Evolutionary conservation across 2,888 invertebrate species (phyloP).

Genomic region (Dicyrtoma fusca): DNA sequence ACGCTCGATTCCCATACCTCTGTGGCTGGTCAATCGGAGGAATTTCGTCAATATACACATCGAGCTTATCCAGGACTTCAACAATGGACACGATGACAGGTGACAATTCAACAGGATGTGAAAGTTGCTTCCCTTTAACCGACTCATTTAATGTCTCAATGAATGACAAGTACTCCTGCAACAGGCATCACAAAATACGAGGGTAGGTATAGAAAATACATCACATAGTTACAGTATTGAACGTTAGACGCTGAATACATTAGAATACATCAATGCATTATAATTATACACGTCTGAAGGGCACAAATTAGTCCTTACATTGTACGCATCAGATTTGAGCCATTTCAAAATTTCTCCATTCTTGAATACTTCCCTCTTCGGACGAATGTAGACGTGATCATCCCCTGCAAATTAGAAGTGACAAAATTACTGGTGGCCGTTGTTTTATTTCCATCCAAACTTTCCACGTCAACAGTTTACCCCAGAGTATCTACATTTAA

Average conservation of each 20-base stretch:
- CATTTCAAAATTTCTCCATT: conserved; percentile 75
- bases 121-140: conserved; percentile 76
- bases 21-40: conserved; percentile 92
- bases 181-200: background rate
- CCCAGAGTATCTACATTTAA: too few relatives aligned
- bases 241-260: conserved; percentile 7
- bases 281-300: conserved; percentile 6
- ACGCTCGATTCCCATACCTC: conserved; percentile 95
- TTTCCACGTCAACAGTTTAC: too few relatives aligned
- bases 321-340: conserved; percentile 84
- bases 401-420: conserved; percentile 55
- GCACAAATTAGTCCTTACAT: too few relatives aligned
- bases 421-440: too few relatives aligned
- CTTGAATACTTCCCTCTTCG: conserved; percentile 69
- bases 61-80: conserved; percentile 71
- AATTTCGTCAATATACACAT: conserved; percentile 75
- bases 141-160: conserved; percentile 84
- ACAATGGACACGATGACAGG: conserved; percentile 67
- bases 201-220: background rate
- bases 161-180: conserved; percentile 81
- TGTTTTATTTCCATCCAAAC: too few relatives aligned
- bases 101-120: conserved; percentile 68
- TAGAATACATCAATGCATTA: conserved; percentile 24
- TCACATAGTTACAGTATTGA: background rate
- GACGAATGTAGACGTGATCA: conserved; percentile 69